Percentiles rank a stretch among this genome's conserved stretches.
Evolutionary conservation across 2,113 vertebrate genomes (phyloP).

Genomic region (Propithecus coquereli): DNA sequence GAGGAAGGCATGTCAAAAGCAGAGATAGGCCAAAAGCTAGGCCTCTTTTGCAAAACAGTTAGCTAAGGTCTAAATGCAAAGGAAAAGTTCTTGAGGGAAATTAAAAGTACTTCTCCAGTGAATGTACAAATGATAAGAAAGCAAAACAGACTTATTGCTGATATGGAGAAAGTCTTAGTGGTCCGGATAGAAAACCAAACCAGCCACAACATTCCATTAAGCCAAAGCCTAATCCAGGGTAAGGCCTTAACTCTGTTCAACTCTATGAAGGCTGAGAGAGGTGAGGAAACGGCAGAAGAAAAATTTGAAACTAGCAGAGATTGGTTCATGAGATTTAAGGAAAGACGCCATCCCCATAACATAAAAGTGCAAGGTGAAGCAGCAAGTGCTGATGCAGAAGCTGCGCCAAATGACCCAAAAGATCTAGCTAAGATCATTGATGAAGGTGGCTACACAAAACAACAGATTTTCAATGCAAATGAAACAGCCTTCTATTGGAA

Average conservation of each 20-base stretch:
- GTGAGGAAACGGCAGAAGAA: not conserved
- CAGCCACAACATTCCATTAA: not conserved
- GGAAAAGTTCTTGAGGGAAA: not conserved
- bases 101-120: not conserved
- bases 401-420: not conserved
- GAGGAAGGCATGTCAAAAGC: not conserved
- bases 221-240: not conserved
- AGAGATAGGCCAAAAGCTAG: not conserved
- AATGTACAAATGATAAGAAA: not conserved
- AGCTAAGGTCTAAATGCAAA: not conserved
- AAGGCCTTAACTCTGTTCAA: not conserved
- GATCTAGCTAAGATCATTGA: not conserved
- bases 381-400: not conserved
- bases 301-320: not conserved
- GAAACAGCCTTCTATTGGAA: not conserved
- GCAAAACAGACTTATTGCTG: not conserved
- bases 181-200: not conserved
- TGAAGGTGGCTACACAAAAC: not conserved
- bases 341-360: not conserved
- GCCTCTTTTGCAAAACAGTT: not conserved
- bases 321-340: not conserved
- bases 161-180: not conserved
- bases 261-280: not conserved
- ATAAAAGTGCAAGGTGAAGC: not conserved
- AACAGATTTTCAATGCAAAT: not conserved